Evolutionary conservation across 2,797 vertebrate species (phyloP), one percentile per base, ranked within the genome.

Genomic region (Furcifer pardalis): DNA sequence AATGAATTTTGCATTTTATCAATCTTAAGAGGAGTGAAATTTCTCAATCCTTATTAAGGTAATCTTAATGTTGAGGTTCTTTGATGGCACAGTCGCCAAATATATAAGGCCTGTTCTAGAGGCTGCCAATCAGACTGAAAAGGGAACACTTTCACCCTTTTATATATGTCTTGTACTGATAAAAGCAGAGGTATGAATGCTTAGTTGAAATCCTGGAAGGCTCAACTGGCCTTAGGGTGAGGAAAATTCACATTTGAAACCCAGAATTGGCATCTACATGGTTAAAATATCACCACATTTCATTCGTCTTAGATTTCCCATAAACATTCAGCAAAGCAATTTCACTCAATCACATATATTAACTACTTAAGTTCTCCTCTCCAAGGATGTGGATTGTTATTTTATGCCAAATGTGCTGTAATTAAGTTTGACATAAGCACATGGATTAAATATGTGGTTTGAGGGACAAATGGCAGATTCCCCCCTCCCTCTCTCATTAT

Each of bases 351-450:
- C 94, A 94, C 94, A 95, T 93, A 92, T 95, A 96, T 96, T 96
- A 96, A 96, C 95, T 95, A 94, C 95, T 96, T 96, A 95, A 94
- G 94, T 96, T 95, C 94, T 92, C 90, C 94, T 95, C 95, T 96
- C 96, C 91, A 94, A 96, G 95, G 95, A 96, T 96, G 93, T 91
- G 90, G 94, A 97, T 98, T 98, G 98, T 99, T 98, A 98, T 99
- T 99, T 98, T 98, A 98, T 98, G 94, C 96, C 96, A 97, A 98
- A 98, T 97, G 97, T 97, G 96, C 96, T 96, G 94, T 99, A 99
- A 99, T 99, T 98, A 98, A 98, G 98, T 99, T 99, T 99, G 98
- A 99, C 98, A 99, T 98, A 98, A 98, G 98, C 97, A 96, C 97
- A 97, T 97, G 98, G 98, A 99, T 99, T 99, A 99, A 99, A 98